Conservation (phyloP, 2,888 invertebrate genomes). For the Eupithecia subfuscata region DNA sequence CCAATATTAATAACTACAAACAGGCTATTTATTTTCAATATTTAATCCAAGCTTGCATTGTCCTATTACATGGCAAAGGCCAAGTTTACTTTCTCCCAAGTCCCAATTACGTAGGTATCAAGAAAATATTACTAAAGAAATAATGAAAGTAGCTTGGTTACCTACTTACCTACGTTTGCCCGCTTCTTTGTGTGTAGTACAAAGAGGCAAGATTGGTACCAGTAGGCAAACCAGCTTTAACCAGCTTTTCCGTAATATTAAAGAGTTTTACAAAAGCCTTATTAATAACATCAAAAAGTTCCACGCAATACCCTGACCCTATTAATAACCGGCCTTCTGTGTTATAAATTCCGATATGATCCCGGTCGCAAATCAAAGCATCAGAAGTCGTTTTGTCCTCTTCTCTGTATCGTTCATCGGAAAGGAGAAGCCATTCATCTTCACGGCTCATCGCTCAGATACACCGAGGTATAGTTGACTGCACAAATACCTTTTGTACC, state of each 20-base stretch:
- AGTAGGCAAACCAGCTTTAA: neutral
- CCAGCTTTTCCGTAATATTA: neutral
- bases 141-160: neutral
- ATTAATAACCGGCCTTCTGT: neutral
- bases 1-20: too few species aligned
- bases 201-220: neutral
- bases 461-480: constrained; percentile 6
- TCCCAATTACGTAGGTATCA: too few species aligned
- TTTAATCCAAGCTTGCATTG: too few species aligned
- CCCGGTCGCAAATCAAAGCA: constrained; percentile 7
- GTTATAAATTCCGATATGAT: constrained; percentile 1
- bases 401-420: constrained; percentile 23
- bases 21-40: too few species aligned
- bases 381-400: constrained; percentile 17
- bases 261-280: neutral
- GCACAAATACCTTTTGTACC: neutral
- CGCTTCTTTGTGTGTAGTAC: neutral
- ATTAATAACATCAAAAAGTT: neutral
- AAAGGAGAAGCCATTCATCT: constrained; percentile 34
- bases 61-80: too few species aligned
- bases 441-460: constrained; percentile 38
- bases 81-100: too few species aligned
- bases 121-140: neutral
- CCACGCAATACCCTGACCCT: neutral
- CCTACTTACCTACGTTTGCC: too few species aligned